Evolutionary conservation across 2,113 vertebrate species (phyloP).

Genomic region (Mus pahari): DNA sequence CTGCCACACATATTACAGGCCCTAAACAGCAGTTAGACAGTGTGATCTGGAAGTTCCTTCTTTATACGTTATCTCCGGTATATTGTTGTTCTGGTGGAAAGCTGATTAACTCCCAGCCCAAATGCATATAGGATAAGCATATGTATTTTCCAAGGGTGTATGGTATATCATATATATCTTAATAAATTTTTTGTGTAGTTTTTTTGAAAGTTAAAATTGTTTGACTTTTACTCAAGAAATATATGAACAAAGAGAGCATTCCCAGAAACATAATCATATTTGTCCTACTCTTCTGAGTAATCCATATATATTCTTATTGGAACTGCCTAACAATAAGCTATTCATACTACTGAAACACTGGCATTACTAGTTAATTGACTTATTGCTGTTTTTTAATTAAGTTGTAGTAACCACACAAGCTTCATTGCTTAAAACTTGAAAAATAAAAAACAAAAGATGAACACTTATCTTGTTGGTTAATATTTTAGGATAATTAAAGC

Average conservation of each 20-base stretch:
- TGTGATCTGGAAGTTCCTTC: neutral
- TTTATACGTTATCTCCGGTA: neutral
- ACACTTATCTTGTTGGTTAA: neutral
- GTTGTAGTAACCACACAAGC: neutral
- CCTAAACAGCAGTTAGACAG: neutral
- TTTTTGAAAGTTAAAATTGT: conserved; percentile 38
- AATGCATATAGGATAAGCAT: neutral
- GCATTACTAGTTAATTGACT: neutral
- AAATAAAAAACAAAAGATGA: neutral
- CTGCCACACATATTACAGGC: neutral
- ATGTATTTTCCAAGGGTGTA: neutral
- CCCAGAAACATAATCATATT: neutral
- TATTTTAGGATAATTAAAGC: neutral
- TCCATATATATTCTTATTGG: neutral
- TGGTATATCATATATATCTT: neutral
- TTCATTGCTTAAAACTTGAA: conserved; percentile 11
- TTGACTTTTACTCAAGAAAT: conserved; percentile 16
- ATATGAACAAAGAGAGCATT: conserved; percentile 10
- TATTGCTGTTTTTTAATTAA: neutral
- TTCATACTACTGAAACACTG: neutral
- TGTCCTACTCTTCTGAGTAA: neutral
- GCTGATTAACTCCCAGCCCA: neutral
- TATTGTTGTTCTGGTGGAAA: neutral
- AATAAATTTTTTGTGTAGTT: conserved; percentile 22
- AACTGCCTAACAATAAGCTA: neutral